phyloP scores from a whole-genome alignment of 1,140 invertebrate genomes.

The Bombus sylvicola region DNA sequence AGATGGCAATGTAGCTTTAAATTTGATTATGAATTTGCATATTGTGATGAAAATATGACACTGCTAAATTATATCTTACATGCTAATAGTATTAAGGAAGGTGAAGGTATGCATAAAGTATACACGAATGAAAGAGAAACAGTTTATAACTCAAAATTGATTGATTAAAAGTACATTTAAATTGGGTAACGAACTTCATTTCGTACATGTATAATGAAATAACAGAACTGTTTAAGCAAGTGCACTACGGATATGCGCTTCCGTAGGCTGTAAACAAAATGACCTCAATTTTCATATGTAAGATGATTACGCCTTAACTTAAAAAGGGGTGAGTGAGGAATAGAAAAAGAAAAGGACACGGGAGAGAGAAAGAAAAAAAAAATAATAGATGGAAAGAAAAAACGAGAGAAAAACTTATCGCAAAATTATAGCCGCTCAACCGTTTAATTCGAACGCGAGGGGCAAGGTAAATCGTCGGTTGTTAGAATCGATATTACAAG shows the following conservation, averaged over 20 bases:
- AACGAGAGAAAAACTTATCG: conserved; percentile 53
- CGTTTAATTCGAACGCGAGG: conserved; percentile 69
- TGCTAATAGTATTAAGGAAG: conserved; percentile 7
- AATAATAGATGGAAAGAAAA: conserved; percentile 36
- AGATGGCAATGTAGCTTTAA: conserved; percentile 17
- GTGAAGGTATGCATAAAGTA: conserved; percentile 43
- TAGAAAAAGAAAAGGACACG: conserved; percentile 21
- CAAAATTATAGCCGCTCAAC: conserved; percentile 63
- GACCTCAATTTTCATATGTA: conserved; percentile 54
- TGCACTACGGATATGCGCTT: conserved; percentile 59
- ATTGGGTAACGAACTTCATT: conserved; percentile 74
- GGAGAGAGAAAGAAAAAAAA: conserved; percentile 24
- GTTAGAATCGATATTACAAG: conserved; percentile 77
- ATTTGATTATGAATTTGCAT: conserved; percentile 28
- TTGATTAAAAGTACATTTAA: conserved; percentile 79
- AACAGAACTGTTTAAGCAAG: conserved; percentile 73
- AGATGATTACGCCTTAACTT: conserved; percentile 57
- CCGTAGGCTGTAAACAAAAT: conserved; percentile 56
- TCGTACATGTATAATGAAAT: conserved; percentile 74
- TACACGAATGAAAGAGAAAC: conserved; percentile 70
- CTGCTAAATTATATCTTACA: background rate
- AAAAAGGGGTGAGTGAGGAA: conserved; percentile 3
- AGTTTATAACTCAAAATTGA: conserved; percentile 79
- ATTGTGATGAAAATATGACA: background rate
- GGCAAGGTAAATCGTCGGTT: conserved; percentile 65